Evolutionary conservation across 2,113 vertebrate species (phyloP).

Genomic region (Lampris incognitus): DNA sequence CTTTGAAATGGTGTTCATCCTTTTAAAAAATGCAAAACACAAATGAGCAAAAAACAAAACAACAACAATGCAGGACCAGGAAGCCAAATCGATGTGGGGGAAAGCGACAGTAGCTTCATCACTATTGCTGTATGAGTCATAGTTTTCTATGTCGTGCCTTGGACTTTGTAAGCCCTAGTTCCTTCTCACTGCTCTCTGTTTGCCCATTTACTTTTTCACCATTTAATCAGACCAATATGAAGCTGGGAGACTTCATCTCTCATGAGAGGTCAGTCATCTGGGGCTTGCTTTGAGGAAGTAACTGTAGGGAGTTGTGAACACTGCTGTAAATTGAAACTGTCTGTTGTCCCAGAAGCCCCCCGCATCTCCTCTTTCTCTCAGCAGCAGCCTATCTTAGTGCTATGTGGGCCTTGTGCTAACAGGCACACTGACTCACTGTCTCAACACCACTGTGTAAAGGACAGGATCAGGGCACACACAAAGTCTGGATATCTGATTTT

Average conservation of each 20-base stretch:
- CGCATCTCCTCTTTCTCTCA: slow-evolving; percentile 44
- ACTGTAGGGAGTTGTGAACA: slow-evolving; percentile 65
- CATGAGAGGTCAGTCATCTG: slow-evolving; percentile 48
- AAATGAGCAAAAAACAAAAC: no score
- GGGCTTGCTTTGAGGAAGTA: slow-evolving; percentile 54
- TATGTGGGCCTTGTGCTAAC: slow-evolving; percentile 3
- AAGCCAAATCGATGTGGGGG: neutral
- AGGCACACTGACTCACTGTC: neutral
- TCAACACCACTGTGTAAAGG: slow-evolving; percentile 6
- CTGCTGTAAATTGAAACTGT: slow-evolving; percentile 43
- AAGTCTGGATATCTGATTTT: slow-evolving; percentile 2
- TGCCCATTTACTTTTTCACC: slow-evolving; percentile 52
- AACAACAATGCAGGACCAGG: neutral
- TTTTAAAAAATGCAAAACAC: neutral
- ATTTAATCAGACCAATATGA: slow-evolving; percentile 73
- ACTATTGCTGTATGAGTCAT: neutral
- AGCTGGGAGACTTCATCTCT: slow-evolving; percentile 48
- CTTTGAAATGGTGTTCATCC: neutral
- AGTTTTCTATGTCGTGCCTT: slow-evolving; percentile 36
- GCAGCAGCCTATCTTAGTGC: slow-evolving; percentile 42
- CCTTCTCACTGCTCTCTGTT: slow-evolving; percentile 60
- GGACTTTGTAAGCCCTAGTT: slow-evolving; percentile 48
- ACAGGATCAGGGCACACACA: neutral
- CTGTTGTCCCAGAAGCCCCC: slow-evolving; percentile 12
- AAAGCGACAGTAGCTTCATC: slow-evolving; percentile 10